Percentiles rank a stretch among this genome's conserved stretches.
phyloP scores from a whole-genome alignment of 2,797 vertebrate genomes.

The Sciurus carolinensis region DNA sequence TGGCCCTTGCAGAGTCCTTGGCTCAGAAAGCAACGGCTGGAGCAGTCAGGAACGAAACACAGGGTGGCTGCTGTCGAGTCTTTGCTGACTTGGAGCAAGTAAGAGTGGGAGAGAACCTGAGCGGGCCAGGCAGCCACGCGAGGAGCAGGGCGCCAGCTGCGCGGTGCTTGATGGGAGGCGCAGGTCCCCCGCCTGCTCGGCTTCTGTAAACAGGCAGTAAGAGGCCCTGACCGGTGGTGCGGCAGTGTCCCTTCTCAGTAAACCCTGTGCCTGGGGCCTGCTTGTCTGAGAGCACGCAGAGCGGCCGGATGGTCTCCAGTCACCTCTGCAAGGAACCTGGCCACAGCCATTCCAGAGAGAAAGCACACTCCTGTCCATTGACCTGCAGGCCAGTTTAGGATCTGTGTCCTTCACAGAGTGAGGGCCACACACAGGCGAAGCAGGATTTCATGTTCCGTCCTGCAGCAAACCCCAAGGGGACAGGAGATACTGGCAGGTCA shows the following conservation, averaged over 20 bases:
- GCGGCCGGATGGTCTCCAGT: conserved; percentile 29
- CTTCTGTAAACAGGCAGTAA: background rate
- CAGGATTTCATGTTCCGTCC: background rate
- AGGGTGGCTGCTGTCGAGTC: background rate
- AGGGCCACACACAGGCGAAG: background rate
- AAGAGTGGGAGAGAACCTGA: no score
- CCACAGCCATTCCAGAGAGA: background rate
- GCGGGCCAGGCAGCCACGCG: no score
- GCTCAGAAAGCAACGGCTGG: background rate
- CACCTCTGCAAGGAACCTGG: background rate
- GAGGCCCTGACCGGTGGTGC: conserved; percentile 13
- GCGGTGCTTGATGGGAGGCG: background rate
- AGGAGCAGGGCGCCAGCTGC: no score
- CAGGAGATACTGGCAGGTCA: rapidly evolving
- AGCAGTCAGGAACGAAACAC: background rate
- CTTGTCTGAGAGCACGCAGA: conserved; percentile 10
- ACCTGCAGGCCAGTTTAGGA: background rate
- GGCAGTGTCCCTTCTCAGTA: conserved; percentile 29
- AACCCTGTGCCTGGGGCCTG: background rate
- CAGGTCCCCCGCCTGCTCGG: background rate
- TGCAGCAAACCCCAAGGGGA: background rate
- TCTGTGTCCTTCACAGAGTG: background rate
- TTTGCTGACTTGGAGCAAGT: conserved; percentile 4
- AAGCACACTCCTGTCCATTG: no score
- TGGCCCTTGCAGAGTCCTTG: background rate